These are phyloP conservation scores for Leucophenga varia DNA, from an alignment of 1,140 invertebrate species.

Conservation along the genomic window DNA sequence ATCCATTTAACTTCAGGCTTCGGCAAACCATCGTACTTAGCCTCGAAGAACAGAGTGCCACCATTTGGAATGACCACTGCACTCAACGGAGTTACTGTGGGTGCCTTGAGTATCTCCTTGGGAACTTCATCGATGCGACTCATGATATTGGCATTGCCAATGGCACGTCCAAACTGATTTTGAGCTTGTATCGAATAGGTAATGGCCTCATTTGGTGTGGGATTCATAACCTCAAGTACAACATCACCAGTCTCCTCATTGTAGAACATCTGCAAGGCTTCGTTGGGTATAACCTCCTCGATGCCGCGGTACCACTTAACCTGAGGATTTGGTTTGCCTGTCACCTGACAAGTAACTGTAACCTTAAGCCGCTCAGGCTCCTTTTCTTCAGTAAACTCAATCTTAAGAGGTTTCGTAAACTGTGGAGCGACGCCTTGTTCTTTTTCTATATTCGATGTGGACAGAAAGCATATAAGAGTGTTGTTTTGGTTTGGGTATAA, in stretches of 20 bases:
- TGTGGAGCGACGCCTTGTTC: slow-evolving; percentile 83
- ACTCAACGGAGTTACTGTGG: slow-evolving; percentile 69
- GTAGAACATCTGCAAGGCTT: slow-evolving; percentile 62
- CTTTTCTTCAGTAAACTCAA: slow-evolving; percentile 62
- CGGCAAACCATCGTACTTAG: slow-evolving; percentile 71
- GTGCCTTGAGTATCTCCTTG: slow-evolving; percentile 65
- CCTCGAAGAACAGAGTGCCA: slow-evolving; percentile 64
- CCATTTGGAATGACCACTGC: slow-evolving; percentile 64
- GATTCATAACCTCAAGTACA: slow-evolving; percentile 65
- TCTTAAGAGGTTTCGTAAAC: slow-evolving; percentile 68
- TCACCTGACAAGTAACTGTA: slow-evolving; percentile 73
- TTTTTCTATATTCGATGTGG: slow-evolving; percentile 75
- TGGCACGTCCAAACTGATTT: slow-evolving; percentile 72
- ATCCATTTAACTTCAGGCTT: slow-evolving; percentile 82
- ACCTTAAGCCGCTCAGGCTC: slow-evolving; percentile 71
- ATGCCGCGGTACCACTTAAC: slow-evolving; percentile 80
- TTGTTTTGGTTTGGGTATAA: slow-evolving; percentile 19
- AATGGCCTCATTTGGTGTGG: slow-evolving; percentile 67
- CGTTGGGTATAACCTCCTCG: slow-evolving; percentile 65
- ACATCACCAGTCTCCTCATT: slow-evolving; percentile 66
- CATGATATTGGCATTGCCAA: slow-evolving; percentile 66
- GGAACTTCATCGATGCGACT: slow-evolving; percentile 58
- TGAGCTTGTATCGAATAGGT: slow-evolving; percentile 68
- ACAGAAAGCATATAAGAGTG: slow-evolving; percentile 32
- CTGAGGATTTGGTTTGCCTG: slow-evolving; percentile 76